phyloP scores from a whole-genome alignment of 2,113 vertebrate genomes.

The Pollimyrus isidori region DNA sequence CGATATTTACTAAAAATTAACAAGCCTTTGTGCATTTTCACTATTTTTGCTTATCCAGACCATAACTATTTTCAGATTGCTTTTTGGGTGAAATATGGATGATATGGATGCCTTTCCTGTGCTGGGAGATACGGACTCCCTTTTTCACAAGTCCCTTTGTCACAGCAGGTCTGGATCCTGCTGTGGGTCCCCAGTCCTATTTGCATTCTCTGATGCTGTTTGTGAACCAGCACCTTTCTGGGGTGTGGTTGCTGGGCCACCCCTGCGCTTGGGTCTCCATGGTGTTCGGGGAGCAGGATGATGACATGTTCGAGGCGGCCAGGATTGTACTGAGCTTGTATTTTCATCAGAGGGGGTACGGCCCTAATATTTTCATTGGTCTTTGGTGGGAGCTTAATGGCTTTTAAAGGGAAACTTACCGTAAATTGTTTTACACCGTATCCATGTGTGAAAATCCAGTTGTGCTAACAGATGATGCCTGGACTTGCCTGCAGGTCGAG shows the following conservation, averaged over 20 bases:
- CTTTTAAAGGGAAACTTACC: neutral
- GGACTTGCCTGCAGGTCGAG: slow-evolving; percentile 32
- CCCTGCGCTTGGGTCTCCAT: slow-evolving; percentile 72
- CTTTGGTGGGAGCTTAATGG: neutral
- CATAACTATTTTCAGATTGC: neutral
- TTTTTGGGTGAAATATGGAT: neutral
- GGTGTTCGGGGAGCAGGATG: slow-evolving; percentile 87
- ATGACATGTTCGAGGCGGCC: slow-evolving; percentile 89
- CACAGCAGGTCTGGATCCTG: slow-evolving; percentile 25
- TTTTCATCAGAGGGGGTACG: slow-evolving; percentile 64
- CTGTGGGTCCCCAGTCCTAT: slow-evolving; percentile 37
- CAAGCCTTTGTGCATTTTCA: neutral
- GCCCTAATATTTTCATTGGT: slow-evolving; percentile 1
- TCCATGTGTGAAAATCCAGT: neutral
- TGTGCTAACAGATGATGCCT: neutral
- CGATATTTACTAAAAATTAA: slow-evolving; percentile 8
- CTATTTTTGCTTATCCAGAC: neutral
- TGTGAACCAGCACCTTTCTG: slow-evolving; percentile 50
- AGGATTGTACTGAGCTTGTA: slow-evolving; percentile 66
- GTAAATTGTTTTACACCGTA: neutral
- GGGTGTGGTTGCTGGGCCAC: slow-evolving; percentile 38
- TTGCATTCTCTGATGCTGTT: slow-evolving; percentile 59
- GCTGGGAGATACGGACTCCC: neutral
- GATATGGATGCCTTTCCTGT: neutral
- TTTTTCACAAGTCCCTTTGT: neutral